Conservation (phyloP, 2,888 invertebrate genomes). For the Thecophora atra region DNA sequence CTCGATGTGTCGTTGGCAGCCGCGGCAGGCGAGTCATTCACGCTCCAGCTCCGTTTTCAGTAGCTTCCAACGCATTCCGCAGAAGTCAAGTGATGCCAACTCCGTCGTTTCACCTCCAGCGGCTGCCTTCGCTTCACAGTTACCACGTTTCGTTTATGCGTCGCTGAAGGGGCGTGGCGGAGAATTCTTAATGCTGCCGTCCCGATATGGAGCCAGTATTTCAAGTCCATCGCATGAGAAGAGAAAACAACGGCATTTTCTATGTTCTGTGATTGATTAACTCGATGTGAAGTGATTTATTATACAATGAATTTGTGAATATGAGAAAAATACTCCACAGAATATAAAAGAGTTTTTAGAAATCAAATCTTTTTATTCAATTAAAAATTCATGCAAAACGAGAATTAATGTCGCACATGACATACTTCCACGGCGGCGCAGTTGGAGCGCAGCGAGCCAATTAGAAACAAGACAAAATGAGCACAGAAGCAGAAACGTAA, state of each 20-base stretch:
- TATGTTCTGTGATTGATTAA: no score
- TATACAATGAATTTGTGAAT: no score
- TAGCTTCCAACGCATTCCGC: neutral
- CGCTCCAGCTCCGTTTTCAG: constrained; percentile 11
- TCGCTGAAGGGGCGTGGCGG: constrained; percentile 17
- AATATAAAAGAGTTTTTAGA: no score
- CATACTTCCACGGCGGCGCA: neutral
- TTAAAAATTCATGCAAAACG: no score
- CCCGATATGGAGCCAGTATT: no score
- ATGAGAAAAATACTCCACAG: no score
- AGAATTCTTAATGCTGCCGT: constrained; percentile 7
- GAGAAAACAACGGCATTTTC: no score
- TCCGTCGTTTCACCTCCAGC: neutral
- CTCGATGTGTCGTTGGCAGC: neutral
- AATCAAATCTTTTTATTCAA: no score
- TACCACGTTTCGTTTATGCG: constrained; percentile 58
- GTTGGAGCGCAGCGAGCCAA: no score
- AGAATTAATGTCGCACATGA: neutral
- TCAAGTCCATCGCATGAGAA: no score
- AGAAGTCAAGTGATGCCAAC: constrained; percentile 24
- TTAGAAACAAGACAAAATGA: neutral
- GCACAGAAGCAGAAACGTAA: neutral
- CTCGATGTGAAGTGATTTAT: no score
- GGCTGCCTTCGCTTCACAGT: constrained; percentile 51
- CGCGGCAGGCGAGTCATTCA: neutral